Evolutionary conservation across 1,140 invertebrate genomes (phyloP), one percentile per base, ranked within the genome.

Genomic region (Musca vetustissima): DNA sequence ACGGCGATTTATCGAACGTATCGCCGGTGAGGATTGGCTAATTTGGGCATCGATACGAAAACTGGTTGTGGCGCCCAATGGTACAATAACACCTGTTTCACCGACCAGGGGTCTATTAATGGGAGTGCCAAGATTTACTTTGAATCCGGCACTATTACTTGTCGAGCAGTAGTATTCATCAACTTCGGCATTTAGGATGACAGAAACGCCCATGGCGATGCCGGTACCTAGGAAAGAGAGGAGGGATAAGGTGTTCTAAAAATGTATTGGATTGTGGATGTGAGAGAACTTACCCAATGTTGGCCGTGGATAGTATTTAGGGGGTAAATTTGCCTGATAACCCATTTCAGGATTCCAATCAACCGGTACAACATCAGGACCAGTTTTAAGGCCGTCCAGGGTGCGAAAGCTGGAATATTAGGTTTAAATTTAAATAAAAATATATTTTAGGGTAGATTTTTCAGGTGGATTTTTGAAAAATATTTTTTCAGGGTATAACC

Each of bases 161-260:
- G 90, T 90, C 3, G 91, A 91, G 70, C 92, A 93, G 76, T 89
- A 92, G 76, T 94, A 94, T 72, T 93, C 88, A 9, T 86, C 84
- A 0, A 89, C 64, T 68, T 91, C 86, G 1, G 88, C 89, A 82
- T 93, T 89, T 7, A 92, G 75, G 1, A 91, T 85, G 13, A 92
- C 74, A 8, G 87, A 89, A 47, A 93, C 79, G 0, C 91, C 92
- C 50, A 91, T 85, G 72, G 86, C 85, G 13, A 86, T 86, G 17
- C 92, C 91, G 61, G 89, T 86, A 25, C 90, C 90, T 59, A 8
- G 2, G 17, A n/a, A 1, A 11, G 32, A 49, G 22, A 66, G 47
- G 17, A 49, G 15, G 17, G 15, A 9, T 32, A 50, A 11, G 15
- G 43, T 47, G 17, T 47, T 14, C n/a, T n/a, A 28, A 64, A 43